Evolutionary conservation across 2,888 invertebrate species (phyloP), one percentile per base, ranked within the genome.

Genomic region (Cerceris rybyensis): DNA sequence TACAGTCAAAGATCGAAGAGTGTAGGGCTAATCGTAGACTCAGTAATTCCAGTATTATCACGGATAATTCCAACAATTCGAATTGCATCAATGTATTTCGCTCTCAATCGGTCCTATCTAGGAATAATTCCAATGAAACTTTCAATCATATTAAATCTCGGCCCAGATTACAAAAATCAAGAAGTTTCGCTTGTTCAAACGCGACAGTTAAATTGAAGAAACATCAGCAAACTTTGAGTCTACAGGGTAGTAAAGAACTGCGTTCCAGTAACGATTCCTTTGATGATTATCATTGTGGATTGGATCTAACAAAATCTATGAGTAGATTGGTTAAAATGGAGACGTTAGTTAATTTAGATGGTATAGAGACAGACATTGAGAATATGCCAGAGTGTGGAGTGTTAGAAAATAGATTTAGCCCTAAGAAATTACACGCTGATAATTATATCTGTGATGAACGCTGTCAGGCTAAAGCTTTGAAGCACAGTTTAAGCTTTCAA

Each of bases 401-500:
- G 0, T 70, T 80, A 13, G 85, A 86, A 65, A 83, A 65, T 50
- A 84, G 86, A 43, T 85, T 71, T 16, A 83, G 81, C 50, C 72
- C 85, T 0, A 77, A 59, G 0, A 78, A 69, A 39, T 65, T 68
- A 0, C 83, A 86, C 8, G 71, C 66, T 4, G 84, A 84, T 7
- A 88, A 81, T 78, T 88, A 88, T 46, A 78, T 87, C 41, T 87
- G 87, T 64, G 81, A 83, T n/a, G 85, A 86, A 16, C 84, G 73
- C 64, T 81, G 71, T 67, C 78, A 60, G 9, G 76, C 74, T 0
- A 86, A 81, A 17, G 28, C 76, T 17, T 64, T 89, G 39, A 84
- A 84, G 14, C 85, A 88, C 59, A 91, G 89, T 41, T 66, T 80
- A 6, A 90, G 90, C 59, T 90, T 90, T 58, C 89, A 88, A 42